phyloP scores from a whole-genome alignment of 2,888 invertebrate species.

The Dynastes hyllus region DNA sequence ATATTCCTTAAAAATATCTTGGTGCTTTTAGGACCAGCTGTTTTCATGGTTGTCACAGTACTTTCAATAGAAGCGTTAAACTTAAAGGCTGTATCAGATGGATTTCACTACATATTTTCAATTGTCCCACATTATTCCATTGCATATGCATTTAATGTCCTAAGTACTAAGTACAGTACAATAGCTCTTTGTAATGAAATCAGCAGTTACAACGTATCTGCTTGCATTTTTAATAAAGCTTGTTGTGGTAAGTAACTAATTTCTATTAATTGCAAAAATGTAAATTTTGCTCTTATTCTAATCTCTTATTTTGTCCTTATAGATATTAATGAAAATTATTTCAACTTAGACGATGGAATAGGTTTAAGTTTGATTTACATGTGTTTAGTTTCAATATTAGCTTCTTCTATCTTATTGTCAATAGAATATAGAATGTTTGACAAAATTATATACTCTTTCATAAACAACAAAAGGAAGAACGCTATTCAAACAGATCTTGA shows the following conservation, averaged over 20 bases:
- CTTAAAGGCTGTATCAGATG: conserved; percentile 74
- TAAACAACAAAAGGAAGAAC: conserved; percentile 39
- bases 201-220: not conserved
- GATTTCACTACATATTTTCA: conserved; percentile 80
- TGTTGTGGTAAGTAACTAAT: conserved; percentile 26
- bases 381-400: conserved; percentile 73
- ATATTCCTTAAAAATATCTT: not conserved
- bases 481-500: conserved; percentile 61
- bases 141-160: conserved; percentile 71
- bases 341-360: conserved; percentile 81
- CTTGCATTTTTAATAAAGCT: not conserved
- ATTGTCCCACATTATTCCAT: conserved; percentile 82
- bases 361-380: conserved; percentile 80
- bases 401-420: conserved; percentile 77
- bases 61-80: conserved; percentile 77
- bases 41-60: conserved; percentile 81
- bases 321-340: conserved; percentile 63
- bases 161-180: conserved; percentile 54
- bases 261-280: not conserved
- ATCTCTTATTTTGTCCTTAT: conserved; percentile 25
- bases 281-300: not conserved
- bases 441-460: conserved; percentile 69
- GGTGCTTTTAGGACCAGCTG: conserved; percentile 78
- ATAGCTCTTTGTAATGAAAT: conserved; percentile 50
- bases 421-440: conserved; percentile 77